A percentile compares a stretch with the other conserved stretches of the same genome.
phyloP scores from a whole-genome alignment of 2,888 invertebrate species.

The Eretmocerus hayati region DNA sequence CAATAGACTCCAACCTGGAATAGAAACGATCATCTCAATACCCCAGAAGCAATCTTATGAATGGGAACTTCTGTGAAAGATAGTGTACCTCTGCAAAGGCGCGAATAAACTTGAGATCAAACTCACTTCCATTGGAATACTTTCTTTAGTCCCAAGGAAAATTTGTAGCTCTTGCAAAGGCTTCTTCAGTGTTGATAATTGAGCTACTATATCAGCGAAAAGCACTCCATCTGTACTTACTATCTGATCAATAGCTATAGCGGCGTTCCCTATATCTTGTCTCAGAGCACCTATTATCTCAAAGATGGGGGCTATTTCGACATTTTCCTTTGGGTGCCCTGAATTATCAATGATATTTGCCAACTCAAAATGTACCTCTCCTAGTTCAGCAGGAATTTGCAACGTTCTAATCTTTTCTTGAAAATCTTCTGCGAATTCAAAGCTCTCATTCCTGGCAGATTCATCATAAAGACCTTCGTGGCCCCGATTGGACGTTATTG shows the following conservation, averaged over 20 bases:
- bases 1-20: slow-evolving; percentile 26
- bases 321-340: slow-evolving; percentile 15
- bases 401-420: slow-evolving; percentile 24
- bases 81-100: slow-evolving; percentile 29
- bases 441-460: background rate
- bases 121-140: slow-evolving; percentile 29
- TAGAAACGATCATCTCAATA: slow-evolving; percentile 1
- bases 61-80: background rate
- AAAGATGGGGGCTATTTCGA: slow-evolving; percentile 23
- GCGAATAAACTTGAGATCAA: slow-evolving; percentile 31
- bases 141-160: slow-evolving; percentile 31
- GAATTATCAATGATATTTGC: slow-evolving; percentile 32
- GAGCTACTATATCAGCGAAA: slow-evolving; percentile 27
- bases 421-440: slow-evolving; percentile 10
- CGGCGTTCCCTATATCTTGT: slow-evolving; percentile 31
- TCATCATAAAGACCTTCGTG: too few relatives aligned
- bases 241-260: slow-evolving; percentile 32
- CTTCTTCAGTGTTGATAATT: slow-evolving; percentile 31
- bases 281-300: slow-evolving; percentile 32
- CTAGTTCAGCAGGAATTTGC: slow-evolving; percentile 31
- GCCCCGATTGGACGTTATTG: slow-evolving; percentile 19
- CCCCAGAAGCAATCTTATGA: too few relatives aligned
- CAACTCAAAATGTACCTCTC: slow-evolving; percentile 34
- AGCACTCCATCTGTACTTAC: slow-evolving; percentile 19
- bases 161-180: slow-evolving; percentile 34